Evolutionary conservation across 2,888 invertebrate species (phyloP).

Genomic region (Coelinius sp.): DNA sequence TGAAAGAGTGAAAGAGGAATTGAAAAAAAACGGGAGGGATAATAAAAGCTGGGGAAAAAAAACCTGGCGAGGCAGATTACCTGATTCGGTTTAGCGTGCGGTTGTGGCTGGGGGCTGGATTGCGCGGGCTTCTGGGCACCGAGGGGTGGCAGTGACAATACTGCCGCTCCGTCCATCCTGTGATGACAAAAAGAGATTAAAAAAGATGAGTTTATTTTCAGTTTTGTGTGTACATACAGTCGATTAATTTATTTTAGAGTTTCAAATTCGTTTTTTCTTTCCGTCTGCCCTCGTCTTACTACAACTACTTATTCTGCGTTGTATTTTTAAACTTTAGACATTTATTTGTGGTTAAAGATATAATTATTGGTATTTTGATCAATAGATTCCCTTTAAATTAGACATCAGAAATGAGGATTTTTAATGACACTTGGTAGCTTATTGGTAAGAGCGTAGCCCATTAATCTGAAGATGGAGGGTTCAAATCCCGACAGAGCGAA

Average conservation of each 20-base stretch:
- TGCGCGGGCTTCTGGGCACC: constrained; percentile 71
- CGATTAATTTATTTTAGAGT: constrained; percentile 16
- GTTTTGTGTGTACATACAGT: constrained; percentile 1
- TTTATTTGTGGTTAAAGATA: not conserved
- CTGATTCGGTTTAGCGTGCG: constrained; percentile 75
- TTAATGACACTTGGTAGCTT: no score
- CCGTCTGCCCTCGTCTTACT: not conserved
- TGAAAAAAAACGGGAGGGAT: constrained; percentile 12
- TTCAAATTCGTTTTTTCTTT: not conserved
- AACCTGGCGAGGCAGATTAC: constrained; percentile 59
- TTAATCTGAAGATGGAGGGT: not conserved
- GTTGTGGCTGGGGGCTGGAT: constrained; percentile 67
- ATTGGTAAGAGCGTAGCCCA: no score
- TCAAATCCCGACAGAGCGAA: no score
- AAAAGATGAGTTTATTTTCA: constrained; percentile 5
- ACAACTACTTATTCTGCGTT: not conserved
- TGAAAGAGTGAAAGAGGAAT: constrained; percentile 18
- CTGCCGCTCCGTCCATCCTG: constrained; percentile 74
- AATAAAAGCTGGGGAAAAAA: constrained; percentile 29
- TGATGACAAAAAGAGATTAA: constrained; percentile 37
- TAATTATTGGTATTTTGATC: not conserved
- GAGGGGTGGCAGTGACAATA: constrained; percentile 71
- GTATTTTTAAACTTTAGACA: not conserved
- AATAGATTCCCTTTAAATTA: not conserved
- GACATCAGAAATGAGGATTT: not conserved